Evolutionary conservation across 2,797 vertebrate species (phyloP).

Genomic region (Bovichtus diacanthus): DNA sequence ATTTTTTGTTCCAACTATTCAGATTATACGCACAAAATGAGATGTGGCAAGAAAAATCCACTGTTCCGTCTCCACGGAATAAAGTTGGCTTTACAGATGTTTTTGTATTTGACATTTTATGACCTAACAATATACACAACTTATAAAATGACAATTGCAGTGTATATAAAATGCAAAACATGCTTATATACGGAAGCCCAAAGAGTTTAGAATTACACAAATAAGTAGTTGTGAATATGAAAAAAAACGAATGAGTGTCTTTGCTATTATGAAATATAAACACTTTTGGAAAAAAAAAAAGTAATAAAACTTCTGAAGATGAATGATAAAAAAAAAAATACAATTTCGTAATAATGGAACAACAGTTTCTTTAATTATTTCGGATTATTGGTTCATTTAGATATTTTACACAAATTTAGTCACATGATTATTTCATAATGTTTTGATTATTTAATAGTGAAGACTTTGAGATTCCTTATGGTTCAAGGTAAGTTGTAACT

Average conservation of each 20-base stretch:
- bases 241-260: too few species aligned
- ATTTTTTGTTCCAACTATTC: not conserved
- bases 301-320: too few species aligned
- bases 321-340: too few species aligned
- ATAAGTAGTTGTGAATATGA: not conserved
- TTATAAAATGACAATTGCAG: not conserved
- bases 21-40: constrained; percentile 32
- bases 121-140: not conserved
- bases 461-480: not conserved
- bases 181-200: too few species aligned
- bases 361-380: not conserved
- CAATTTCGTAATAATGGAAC: too few species aligned
- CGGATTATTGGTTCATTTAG: not conserved
- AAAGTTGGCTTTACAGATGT: constrained; percentile 20
- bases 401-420: not conserved
- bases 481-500: not conserved
- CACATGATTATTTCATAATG: not conserved
- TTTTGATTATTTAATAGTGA: constrained; percentile 7
- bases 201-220: too few species aligned
- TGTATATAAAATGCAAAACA: too few species aligned
- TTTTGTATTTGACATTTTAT: constrained; percentile 23
- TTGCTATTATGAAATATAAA: too few species aligned
- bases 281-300: too few species aligned
- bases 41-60: constrained; percentile 17
- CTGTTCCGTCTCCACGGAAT: constrained; percentile 26